These are phyloP conservation scores for Drosophila parvula DNA, from an alignment of 1,140 invertebrate genomes.

Conservation along the genomic window DNA sequence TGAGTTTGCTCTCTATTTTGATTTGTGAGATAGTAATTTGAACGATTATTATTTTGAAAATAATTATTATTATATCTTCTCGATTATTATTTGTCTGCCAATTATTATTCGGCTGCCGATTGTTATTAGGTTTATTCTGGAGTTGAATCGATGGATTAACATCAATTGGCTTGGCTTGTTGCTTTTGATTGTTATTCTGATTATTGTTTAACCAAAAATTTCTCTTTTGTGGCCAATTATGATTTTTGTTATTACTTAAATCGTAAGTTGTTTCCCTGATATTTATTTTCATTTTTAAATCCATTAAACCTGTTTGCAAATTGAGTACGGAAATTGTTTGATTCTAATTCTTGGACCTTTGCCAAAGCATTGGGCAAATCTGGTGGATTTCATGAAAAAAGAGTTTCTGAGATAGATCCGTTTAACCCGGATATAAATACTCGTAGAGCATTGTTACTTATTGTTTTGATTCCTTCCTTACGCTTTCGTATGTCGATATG, in stretches of 20 bases:
- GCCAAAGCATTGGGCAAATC: constrained; percentile 1
- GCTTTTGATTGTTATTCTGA: constrained; percentile 4
- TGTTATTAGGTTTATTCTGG: constrained; percentile 2
- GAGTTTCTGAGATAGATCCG: constrained; percentile 1
- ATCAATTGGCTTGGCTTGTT: constrained; percentile 7
- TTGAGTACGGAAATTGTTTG: background rate
- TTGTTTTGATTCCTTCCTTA: constrained; percentile 13
- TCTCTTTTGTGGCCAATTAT: constrained; percentile 14
- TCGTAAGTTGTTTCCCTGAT: constrained; percentile 9
- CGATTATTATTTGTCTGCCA: constrained; percentile 6
- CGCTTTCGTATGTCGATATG: no score
- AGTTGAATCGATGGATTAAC: constrained; percentile 1
- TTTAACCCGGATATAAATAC: constrained; percentile 8
- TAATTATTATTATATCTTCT: constrained; percentile 12
- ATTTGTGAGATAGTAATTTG: background rate
- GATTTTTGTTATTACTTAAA: constrained; percentile 3
- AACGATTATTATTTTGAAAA: constrained; percentile 4
- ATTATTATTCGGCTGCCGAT: background rate
- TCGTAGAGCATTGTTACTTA: constrained; percentile 4
- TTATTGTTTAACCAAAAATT: constrained; percentile 6
- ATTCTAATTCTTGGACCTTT: constrained; percentile 4
- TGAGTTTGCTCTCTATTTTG: background rate
- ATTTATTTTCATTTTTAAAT: background rate
- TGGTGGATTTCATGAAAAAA: constrained; percentile 9
- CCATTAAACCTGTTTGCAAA: background rate